Evolutionary conservation across 1,140 invertebrate species (phyloP).

Genomic region (Teleogryllus occipitalis): DNA sequence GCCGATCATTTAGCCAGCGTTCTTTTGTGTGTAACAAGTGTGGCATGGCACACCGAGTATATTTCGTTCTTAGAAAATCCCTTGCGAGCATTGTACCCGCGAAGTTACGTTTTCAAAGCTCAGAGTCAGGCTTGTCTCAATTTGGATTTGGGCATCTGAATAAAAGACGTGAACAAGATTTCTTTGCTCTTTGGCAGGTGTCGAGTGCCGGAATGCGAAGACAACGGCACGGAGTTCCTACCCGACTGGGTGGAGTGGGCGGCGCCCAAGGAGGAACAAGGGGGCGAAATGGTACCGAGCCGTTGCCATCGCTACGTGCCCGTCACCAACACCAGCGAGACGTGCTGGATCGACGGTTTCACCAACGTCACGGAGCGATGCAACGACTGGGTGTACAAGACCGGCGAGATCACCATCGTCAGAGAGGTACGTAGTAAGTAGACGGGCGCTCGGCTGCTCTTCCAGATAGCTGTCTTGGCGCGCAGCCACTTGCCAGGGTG

Average conservation of each 20-base stretch:
- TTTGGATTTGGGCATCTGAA: too few relatives aligned
- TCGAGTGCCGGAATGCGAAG: neutral
- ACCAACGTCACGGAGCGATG: neutral
- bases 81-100: too few relatives aligned
- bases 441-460: too few relatives aligned
- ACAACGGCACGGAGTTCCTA: neutral
- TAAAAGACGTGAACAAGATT: neutral
- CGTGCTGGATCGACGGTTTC: neutral
- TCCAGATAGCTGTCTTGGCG: too few relatives aligned
- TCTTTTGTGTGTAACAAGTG: too few relatives aligned
- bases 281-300: neutral
- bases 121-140: too few relatives aligned
- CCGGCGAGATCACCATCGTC: neutral
- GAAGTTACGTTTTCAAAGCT: too few relatives aligned
- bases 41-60: too few relatives aligned
- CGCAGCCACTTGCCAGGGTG: too few relatives aligned
- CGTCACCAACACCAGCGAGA: neutral
- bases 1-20: too few relatives aligned
- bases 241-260: neutral
- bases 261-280: neutral
- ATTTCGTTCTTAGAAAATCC: too few relatives aligned
- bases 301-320: neutral
- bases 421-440: neutral
- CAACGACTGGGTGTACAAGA: neutral
- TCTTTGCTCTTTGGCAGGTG: neutral